Evolutionary conservation across 2,888 invertebrate genomes (phyloP), one percentile per base, ranked within the genome.

Genomic region (Cybosia mesomella): DNA sequence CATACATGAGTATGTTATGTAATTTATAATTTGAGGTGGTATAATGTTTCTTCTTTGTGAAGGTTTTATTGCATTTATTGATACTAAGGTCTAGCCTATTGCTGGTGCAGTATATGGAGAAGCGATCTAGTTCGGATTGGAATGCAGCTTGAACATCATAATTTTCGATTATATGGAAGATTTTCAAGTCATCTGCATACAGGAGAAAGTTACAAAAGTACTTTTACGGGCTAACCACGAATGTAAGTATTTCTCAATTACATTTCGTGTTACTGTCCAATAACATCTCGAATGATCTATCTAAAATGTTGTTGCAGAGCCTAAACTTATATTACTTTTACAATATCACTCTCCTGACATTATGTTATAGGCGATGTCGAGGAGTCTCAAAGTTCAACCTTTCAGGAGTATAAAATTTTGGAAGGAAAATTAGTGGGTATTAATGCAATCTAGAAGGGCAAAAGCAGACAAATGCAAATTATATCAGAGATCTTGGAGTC

Each of bases 261-360:
- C 55, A 55, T 55, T 24, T 55, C 24, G 55, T 24, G 28, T 22
- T 15, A 55, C 55, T 28, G 15, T 28, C 55, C 55, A 24, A 55
- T 55, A 55, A 28, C 22, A 55, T 55, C 24, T 13, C 55, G 15
- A 55, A 54, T 54, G 22, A 54, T 55, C 55, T 55, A 24, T 24
- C 55, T 55, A 55, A 55, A 28, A 55, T 55, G 15, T 55, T 24
- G 11, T 15, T 7, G 13, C 28, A 24, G 5, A 22, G 15, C 28
- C 24, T 22, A 24, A 28, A 55, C 24, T 55, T 55, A 13, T 22
- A 55, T 49, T 55, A 55, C 24, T 55, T 55, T 15, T 15, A 18
- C 2, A 13, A 1, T 18, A 15, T 24, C 22, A 55, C 55, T 55
- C 49, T 55, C 15, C 24, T 24, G 24, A 28, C 15, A 22, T 55